Conservation (phyloP, 2,888 invertebrate species). For the Eupeodes luniger region DNA sequence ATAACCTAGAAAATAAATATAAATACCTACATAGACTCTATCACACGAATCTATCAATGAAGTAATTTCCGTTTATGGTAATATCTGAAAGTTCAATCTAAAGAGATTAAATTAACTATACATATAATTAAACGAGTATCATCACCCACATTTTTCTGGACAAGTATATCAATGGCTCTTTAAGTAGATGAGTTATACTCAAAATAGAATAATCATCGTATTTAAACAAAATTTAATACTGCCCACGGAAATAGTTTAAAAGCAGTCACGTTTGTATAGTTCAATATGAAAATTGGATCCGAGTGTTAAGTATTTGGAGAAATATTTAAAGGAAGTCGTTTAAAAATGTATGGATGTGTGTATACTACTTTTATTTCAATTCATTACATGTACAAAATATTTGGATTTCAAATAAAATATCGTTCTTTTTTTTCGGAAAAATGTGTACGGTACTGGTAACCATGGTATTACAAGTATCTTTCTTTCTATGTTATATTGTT, state of each 20-base stretch:
- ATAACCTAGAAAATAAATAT: neutral
- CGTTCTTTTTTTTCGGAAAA: too few species aligned
- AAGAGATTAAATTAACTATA: neutral
- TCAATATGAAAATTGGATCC: neutral
- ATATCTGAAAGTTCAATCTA: neutral
- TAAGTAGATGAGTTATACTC: neutral
- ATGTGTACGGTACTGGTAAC: too few species aligned
- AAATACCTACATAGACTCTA: neutral
- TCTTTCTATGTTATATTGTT: too few species aligned
- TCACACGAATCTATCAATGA: neutral
- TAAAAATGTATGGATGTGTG: too few species aligned
- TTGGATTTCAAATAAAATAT: too few species aligned
- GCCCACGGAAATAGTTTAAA: neutral
- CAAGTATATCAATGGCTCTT: neutral
- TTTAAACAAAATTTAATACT: neutral
- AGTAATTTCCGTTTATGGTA: constrained; percentile 6
- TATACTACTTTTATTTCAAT: too few species aligned
- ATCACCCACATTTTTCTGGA: constrained; percentile 14
- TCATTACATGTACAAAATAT: too few species aligned
- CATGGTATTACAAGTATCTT: too few species aligned
- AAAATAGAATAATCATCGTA: constrained; percentile 4
- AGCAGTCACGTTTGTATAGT: neutral
- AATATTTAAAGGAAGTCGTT: too few species aligned
- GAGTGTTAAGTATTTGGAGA: neutral
- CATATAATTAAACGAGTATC: neutral